Conservation (phyloP, 2,888 invertebrate genomes). For the Malthinus flaveolus region DNA sequence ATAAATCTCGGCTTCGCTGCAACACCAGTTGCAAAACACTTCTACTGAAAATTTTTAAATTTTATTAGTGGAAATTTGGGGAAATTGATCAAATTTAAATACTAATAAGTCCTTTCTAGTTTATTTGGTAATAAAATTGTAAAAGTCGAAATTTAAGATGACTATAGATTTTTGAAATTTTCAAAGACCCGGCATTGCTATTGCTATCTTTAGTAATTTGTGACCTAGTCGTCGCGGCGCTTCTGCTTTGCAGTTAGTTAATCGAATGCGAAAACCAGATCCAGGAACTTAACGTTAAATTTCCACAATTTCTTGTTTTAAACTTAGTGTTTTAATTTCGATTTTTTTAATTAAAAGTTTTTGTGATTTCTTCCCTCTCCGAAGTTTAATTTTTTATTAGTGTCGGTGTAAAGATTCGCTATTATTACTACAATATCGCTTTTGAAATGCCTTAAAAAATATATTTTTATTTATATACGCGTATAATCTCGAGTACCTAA, state of each 20-base stretch:
- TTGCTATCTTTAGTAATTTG: constrained; percentile 21
- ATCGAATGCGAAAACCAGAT: constrained; percentile 25
- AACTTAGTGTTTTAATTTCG: no score
- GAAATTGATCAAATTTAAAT: no score
- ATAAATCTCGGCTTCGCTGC: no score
- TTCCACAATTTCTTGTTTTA: no score
- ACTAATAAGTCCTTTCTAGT: no score
- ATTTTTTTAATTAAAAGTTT: not conserved
- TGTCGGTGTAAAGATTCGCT: not conserved
- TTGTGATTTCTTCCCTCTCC: not conserved
- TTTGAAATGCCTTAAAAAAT: no score
- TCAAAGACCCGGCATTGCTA: constrained; percentile 26
- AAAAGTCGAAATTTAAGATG: not conserved
- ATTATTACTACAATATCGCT: not conserved
- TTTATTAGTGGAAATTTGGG: not conserved
- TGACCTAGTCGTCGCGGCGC: constrained; percentile 32
- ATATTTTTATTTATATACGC: no score
- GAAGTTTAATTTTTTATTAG: not conserved
- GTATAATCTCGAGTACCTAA: no score
- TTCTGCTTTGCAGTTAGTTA: constrained; percentile 25
- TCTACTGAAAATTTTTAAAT: no score
- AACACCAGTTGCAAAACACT: no score
- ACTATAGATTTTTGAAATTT: constrained; percentile 12
- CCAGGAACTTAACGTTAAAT: constrained; percentile 18
- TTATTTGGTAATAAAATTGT: no score